These are phyloP conservation scores for Gortyna flavago DNA, from an alignment of 2,888 invertebrate genomes.

Conservation along the genomic window DNA sequence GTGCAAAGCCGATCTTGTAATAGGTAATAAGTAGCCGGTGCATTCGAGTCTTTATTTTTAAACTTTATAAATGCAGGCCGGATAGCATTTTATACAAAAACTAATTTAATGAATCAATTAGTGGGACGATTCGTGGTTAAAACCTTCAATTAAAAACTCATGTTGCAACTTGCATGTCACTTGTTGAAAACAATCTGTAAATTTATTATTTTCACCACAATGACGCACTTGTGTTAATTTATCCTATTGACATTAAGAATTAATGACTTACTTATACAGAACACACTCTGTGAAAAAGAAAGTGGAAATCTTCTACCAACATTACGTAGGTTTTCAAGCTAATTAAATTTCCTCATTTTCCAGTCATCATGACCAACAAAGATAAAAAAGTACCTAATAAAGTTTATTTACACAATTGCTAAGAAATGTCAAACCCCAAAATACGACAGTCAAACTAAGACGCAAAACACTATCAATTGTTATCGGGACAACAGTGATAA, in stretches of 20 bases:
- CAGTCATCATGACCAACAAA: conserved; percentile 1
- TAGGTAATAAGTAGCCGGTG: neutral
- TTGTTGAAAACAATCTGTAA: neutral
- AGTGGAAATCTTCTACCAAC: neutral
- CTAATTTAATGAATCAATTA: neutral
- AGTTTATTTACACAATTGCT: neutral
- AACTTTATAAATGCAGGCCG: neutral
- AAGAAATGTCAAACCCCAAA: neutral
- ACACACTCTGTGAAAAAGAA: neutral
- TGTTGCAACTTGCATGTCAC: neutral
- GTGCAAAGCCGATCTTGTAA: neutral
- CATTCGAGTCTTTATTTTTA: neutral
- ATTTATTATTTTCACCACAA: neutral
- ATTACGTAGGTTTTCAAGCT: neutral
- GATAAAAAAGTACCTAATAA: conserved; percentile 10
- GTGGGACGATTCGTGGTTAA: neutral
- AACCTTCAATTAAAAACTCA: neutral
- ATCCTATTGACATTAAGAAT: neutral
- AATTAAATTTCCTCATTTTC: neutral
- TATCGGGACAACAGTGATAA: conserved; percentile 33
- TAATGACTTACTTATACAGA: no score
- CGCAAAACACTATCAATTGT: conserved; percentile 22
- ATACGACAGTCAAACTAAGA: conserved; percentile 1
- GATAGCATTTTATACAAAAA: neutral
- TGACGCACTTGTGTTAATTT: neutral